Evolutionary conservation across 2,797 vertebrate species (phyloP).

Genomic region (Tinamus major): DNA sequence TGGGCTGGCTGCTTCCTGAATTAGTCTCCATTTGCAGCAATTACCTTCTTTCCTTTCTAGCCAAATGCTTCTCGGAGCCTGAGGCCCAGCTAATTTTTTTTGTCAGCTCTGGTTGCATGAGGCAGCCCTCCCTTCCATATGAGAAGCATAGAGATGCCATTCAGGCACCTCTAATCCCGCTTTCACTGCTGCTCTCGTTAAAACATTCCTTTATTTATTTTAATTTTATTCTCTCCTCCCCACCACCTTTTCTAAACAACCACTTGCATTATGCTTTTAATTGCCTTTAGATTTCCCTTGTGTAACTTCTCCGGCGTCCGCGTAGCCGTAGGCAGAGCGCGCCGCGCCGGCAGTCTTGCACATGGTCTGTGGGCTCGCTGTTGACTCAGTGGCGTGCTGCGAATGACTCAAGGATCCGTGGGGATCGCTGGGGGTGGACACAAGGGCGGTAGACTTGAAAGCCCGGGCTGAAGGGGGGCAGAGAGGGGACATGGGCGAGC

Average conservation of each 20-base stretch:
- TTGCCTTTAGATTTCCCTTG: conserved; percentile 68
- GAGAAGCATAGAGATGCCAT: conserved; percentile 73
- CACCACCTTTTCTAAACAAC: conserved; percentile 67
- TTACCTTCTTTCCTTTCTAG: conserved; percentile 69
- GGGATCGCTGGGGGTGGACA: conserved; percentile 37
- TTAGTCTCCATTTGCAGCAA: conserved; percentile 69
- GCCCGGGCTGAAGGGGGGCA: not conserved
- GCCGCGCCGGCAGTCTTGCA: conserved; percentile 1
- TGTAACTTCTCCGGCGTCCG: conserved; percentile 18
- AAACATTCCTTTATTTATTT: conserved; percentile 75
- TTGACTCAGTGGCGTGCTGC: conserved; percentile 59
- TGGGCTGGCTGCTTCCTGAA: conserved; percentile 58
- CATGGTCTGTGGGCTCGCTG: conserved; percentile 26
- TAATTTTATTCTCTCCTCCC: conserved; percentile 68
- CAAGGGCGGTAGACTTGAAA: conserved; percentile 9
- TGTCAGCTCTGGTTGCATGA: conserved; percentile 58
- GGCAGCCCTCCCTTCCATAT: conserved; percentile 54
- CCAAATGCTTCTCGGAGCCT: conserved; percentile 60
- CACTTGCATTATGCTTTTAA: conserved; percentile 65
- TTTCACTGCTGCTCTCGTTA: conserved; percentile 68
- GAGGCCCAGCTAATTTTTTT: conserved; percentile 64
- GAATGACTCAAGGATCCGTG: conserved; percentile 60
- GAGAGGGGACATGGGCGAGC: not conserved
- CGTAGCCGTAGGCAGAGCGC: conserved; percentile 39
- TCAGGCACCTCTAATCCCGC: conserved; percentile 60